Evolutionary conservation across 2,888 invertebrate species (phyloP), one percentile per base, ranked within the genome.

Genomic region (Tipula vernalis): DNA sequence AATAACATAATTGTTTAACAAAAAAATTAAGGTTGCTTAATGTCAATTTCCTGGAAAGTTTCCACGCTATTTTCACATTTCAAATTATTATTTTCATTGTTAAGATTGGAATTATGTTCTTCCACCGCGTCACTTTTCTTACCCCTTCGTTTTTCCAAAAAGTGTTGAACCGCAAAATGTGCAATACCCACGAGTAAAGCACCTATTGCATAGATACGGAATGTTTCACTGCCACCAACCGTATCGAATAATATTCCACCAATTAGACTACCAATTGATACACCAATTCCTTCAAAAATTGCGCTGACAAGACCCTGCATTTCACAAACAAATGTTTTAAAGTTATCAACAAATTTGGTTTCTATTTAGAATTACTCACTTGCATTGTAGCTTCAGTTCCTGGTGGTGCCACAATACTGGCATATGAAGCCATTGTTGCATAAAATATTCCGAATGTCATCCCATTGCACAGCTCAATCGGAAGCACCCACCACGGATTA

Each of bases 351-450:
- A 44, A 10, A 44, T 86, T 18, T 18, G 84, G n/a, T 71, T 83
- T 86, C 18, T 15, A 71, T 71, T 39, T 36, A n/a, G 42, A 39
- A 41, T 28, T 28, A 88, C 88, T 89, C 91, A 95, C 95, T 93
- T 97, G 97, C 89, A 97, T 95, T 13, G 98, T 97, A 0, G 97
- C 96, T 91, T 96, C 96, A 0, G 96, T 96, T 10, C 97, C 97
- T 0, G 95, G 94, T 0, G 97, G 96, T 1, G 97, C 95, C 0
- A 96, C 94, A 88, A 95, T 94, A 90, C 95, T 96, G 0, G 97
- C 97, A 91, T 97, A 98, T 0, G 97, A 96, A 18, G 97, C 95
- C 96, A 97, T 96, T 10, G 96, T 95, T 0, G 97, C 95, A 91
- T 96, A 98, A 89, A 96, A 96, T 90, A 98, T 93, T 28, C 98